These are phyloP conservation scores for Huso huso DNA, from an alignment of 2,797 vertebrate species.

Conservation along the genomic window DNA sequence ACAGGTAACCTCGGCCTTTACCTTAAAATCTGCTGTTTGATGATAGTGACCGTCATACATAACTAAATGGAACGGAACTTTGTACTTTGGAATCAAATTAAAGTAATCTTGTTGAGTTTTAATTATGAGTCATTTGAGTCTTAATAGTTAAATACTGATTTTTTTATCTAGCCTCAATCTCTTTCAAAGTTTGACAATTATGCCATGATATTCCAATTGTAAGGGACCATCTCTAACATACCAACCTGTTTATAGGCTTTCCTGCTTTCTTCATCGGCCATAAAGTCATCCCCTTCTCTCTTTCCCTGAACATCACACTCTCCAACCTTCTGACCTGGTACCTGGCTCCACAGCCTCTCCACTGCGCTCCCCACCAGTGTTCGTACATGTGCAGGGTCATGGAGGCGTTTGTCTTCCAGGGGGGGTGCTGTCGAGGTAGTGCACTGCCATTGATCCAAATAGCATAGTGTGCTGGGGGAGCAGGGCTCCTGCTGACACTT, in stretches of 20 bases:
- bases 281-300: conserved; percentile 29
- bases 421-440: conserved; percentile 16
- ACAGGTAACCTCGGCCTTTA: too few relatives aligned
- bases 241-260: conserved; percentile 35
- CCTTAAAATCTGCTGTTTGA: too few relatives aligned
- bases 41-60: too few relatives aligned
- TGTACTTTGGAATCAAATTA: too few relatives aligned
- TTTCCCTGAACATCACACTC: not conserved
- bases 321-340: not conserved
- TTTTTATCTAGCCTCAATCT: too few relatives aligned
- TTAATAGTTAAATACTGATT: too few relatives aligned
- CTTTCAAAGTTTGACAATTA: too few relatives aligned
- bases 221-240: not conserved
- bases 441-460: conserved; percentile 36
- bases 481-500: too few relatives aligned
- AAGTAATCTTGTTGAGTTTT: too few relatives aligned
- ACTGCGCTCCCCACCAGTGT: conserved; percentile 28
- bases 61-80: too few relatives aligned
- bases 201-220: too few relatives aligned
- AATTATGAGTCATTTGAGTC: too few relatives aligned
- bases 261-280: conserved; percentile 27
- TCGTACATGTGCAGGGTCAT: conserved; percentile 28
- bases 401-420: conserved; percentile 24
- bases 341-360: conserved; percentile 26
- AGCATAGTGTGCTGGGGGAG: conserved; percentile 12